phyloP scores from a whole-genome alignment of 2,113 vertebrate species.

The Actinemys pallida region DNA sequence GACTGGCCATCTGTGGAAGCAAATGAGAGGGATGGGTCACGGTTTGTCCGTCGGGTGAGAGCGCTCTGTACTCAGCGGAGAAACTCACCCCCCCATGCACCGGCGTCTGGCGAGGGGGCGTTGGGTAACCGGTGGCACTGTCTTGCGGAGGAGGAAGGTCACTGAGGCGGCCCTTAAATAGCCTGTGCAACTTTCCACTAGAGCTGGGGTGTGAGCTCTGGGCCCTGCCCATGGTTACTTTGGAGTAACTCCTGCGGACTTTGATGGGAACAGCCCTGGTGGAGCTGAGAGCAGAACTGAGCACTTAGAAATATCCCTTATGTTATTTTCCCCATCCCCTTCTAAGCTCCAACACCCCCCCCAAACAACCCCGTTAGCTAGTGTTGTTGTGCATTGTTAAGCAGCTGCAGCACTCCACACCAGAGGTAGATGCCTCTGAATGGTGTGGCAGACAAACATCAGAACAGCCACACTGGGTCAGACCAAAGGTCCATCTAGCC shows the following conservation, averaged over 20 bases:
- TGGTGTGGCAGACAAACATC: neutral
- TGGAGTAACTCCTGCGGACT: too few relatives aligned
- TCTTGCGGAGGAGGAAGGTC: neutral
- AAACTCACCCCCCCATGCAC: neutral
- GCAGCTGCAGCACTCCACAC: neutral
- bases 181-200: neutral
- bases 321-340: neutral
- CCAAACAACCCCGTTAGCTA: neutral
- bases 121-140: neutral
- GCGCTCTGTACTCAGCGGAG: neutral
- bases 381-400: neutral
- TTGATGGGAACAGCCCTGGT: too few relatives aligned
- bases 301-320: neutral
- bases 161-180: accelerated
- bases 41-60: neutral
- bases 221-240: neutral
- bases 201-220: neutral
- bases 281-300: neutral
- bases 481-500: too few relatives aligned
- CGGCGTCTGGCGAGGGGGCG: accelerated
- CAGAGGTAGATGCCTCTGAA: neutral
- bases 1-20: constrained; percentile 93
- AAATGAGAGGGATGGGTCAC: constrained; percentile 16
- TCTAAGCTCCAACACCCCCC: neutral
- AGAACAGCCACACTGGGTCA: neutral